Conservation (phyloP, 2,888 invertebrate genomes). For the Drosophila nr. perissopoda region DNA sequence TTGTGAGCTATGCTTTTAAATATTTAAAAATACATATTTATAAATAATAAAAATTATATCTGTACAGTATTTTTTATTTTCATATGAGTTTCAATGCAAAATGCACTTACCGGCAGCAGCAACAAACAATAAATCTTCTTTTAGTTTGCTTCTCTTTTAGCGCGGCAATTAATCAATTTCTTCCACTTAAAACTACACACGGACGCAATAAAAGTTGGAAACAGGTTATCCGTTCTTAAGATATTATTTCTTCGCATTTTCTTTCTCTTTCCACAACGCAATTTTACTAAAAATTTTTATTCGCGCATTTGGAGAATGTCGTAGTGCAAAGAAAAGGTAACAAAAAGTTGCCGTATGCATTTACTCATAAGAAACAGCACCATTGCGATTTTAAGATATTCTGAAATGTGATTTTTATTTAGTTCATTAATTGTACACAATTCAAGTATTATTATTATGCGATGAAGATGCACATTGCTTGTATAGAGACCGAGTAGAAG, state of each 20-base stretch:
- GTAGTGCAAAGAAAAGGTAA: neutral
- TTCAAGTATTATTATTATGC: neutral
- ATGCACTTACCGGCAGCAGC: neutral
- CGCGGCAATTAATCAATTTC: neutral
- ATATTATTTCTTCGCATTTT: neutral
- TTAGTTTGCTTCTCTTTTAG: neutral
- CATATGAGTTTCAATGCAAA: neutral
- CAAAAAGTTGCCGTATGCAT: neutral
- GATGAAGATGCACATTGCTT: neutral
- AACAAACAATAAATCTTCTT: neutral
- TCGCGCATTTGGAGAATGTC: no score
- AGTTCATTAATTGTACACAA: neutral
- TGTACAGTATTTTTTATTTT: neutral
- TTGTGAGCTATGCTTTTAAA: constrained; percentile 1
- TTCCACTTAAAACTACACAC: neutral
- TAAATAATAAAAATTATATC: neutral
- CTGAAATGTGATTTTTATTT: neutral
- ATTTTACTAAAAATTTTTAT: neutral
- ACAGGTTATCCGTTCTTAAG: neutral
- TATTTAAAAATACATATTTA: neutral
- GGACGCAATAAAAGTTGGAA: neutral
- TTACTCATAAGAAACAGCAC: neutral
- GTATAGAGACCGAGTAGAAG: no score
- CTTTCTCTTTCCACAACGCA: neutral
- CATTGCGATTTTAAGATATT: neutral